Conservation (phyloP, 2,797 vertebrate species). For the Avahi laniger region DNA sequence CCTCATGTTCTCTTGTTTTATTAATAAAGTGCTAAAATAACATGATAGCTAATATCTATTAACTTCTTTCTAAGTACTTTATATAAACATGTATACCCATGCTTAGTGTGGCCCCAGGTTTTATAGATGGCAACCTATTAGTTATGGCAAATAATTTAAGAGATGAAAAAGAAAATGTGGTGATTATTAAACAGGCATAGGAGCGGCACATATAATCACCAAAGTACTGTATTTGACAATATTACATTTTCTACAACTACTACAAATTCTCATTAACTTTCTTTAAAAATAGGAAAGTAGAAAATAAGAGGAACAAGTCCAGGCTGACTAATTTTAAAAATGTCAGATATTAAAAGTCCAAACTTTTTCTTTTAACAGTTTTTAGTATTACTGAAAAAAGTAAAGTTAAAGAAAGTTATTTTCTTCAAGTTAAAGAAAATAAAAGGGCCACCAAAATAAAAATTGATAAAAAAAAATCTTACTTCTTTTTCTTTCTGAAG, state of each 20-base stretch:
- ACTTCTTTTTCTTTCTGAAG: slow-evolving; percentile 97
- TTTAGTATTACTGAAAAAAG: neutral
- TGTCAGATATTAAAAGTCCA: neutral
- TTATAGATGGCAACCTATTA: neutral
- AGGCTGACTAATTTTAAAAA: neutral
- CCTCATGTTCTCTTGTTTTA: neutral
- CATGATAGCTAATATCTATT: neutral
- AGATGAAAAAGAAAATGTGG: neutral
- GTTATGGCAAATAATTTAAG: neutral
- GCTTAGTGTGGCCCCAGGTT: neutral
- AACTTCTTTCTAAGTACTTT: neutral
- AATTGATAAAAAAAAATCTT: slow-evolving; percentile 31
- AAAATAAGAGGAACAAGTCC: neutral
- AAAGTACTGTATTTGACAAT: neutral
- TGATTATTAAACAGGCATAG: neutral
- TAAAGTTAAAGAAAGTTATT: neutral
- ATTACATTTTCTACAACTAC: neutral
- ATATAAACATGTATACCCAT: neutral
- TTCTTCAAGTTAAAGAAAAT: neutral
- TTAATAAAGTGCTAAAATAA: slow-evolving; percentile 3
- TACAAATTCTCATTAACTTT: neutral
- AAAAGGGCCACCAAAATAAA: slow-evolving; percentile 5
- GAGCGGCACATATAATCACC: neutral
- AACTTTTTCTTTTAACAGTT: neutral
- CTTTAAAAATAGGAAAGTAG: neutral